These are phyloP conservation scores for Tipula helvola DNA, from an alignment of 2,888 invertebrate species.

Conservation along the genomic window DNA sequence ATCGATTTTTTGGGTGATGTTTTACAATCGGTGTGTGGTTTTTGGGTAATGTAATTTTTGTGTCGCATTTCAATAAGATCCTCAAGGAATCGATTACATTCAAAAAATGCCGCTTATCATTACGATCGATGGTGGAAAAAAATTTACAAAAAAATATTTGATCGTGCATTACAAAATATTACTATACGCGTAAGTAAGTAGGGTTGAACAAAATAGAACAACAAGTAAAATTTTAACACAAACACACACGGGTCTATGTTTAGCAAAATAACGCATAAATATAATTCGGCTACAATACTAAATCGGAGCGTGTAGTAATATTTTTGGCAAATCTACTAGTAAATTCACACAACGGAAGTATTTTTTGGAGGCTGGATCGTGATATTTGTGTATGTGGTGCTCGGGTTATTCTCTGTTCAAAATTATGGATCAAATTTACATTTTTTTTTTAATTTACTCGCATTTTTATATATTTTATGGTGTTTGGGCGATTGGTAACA, in stretches of 20 bases:
- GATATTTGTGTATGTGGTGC: slow-evolving; percentile 11
- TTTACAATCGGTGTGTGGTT: background rate
- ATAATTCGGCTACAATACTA: background rate
- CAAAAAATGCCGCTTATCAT: background rate
- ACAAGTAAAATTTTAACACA: background rate
- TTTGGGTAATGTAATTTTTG: background rate
- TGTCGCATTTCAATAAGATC: background rate
- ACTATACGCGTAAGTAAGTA: background rate
- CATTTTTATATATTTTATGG: slow-evolving; percentile 8
- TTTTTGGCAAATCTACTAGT: background rate
- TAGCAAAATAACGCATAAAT: background rate
- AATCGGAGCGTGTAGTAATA: background rate
- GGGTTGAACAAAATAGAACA: background rate
- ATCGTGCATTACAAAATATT: background rate
- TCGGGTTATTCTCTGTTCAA: slow-evolving; percentile 10
- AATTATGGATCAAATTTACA: background rate
- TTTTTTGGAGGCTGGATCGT: slow-evolving; percentile 6
- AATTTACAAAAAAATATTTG: background rate
- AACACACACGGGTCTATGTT: background rate
- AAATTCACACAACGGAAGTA: background rate
- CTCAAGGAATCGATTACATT: background rate
- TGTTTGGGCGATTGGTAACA: slow-evolving; percentile 13
- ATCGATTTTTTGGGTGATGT: background rate
- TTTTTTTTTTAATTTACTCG: background rate
- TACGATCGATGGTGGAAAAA: background rate